These are phyloP conservation scores for Typhlichthys subterraneus DNA, from an alignment of 2,797 vertebrate genomes.

Conservation along the genomic window DNA sequence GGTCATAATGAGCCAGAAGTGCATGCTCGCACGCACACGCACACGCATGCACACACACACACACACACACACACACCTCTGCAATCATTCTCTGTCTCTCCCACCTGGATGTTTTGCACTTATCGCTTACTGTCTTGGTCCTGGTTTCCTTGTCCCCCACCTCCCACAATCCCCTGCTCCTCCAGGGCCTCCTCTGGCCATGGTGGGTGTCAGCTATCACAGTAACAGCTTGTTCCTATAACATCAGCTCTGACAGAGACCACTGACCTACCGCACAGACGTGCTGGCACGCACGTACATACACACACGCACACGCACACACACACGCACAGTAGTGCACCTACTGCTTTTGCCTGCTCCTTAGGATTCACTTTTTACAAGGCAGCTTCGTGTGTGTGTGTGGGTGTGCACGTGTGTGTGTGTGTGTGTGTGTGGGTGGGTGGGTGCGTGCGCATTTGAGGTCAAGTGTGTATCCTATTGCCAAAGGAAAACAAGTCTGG, in stretches of 20 bases:
- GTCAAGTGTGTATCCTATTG: not conserved
- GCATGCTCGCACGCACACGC: not conserved
- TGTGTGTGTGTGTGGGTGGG: not conserved
- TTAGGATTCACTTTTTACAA: constrained; percentile 70
- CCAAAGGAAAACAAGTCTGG: constrained; percentile 48
- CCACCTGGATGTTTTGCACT: not conserved
- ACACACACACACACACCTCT: not conserved
- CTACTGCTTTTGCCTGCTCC: constrained; percentile 53
- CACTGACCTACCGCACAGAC: constrained; percentile 63
- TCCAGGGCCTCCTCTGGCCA: constrained; percentile 39
- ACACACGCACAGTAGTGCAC: constrained; percentile 14
- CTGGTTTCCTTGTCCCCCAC: constrained; percentile 21
- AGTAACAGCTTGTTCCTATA: constrained; percentile 86
- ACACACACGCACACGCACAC: constrained; percentile 32
- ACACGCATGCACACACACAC: not conserved
- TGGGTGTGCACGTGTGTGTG: not conserved
- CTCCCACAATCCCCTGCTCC: not conserved
- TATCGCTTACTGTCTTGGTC: constrained; percentile 1
- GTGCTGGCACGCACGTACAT: not conserved
- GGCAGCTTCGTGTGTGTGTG: constrained; percentile 56
- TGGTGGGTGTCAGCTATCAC: constrained; percentile 82
- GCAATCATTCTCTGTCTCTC: not conserved
- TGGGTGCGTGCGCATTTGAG: not conserved
- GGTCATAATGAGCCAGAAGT: constrained; percentile 52
- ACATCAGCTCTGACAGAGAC: constrained; percentile 79